Base-by-base conservation (phyloP, 1,140 invertebrate genomes). In the Drosophila virilis region DNA sequence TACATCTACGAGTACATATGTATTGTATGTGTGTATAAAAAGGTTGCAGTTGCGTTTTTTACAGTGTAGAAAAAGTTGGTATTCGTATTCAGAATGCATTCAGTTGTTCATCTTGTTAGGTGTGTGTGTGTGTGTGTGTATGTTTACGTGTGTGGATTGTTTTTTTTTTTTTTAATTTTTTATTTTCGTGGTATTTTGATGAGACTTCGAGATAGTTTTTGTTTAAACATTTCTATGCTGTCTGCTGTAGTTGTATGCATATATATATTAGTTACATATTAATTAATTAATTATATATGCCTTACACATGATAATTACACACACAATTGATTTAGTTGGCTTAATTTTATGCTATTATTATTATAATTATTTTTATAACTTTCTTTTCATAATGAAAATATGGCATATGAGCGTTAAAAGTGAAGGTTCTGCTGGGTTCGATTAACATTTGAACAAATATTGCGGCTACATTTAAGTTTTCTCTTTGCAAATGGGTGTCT, bases 11-110 rank as follows among this genome's bases (percentile, higher is more conserved):
- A 78, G 57, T 59, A 35, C 28, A 35, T 59, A 35, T 17, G 10
- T 55, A 17, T 55, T 54, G 13, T 54, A 17, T 45, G 40, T 45
- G 32, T 68, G 74, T 84, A 84, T 82, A 77, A 82, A 83, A 78
- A 70, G 74, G 61, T 78, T 89, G 84, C 84, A 77, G 68, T 83
- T 89, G 71, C 60, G 28, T 86, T 85, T 89, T 89, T 89, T 89
- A 89, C 84, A 89, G 84, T 89, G 84, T 89, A 89, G 80, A 89
- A 89, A 88, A 88, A 69, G 80, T 88, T 77, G 58, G 54, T 79
- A 70, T 79, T 78, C 66, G 62, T 74, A 60, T 52, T 65, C 65
- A 77, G 79, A 70, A 70, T 75, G 67, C 28, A 33, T 50, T 58
- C 62, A 57, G 51, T 72, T 65, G 33, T 66, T 45, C 22, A 4